Evolutionary conservation across 2,888 invertebrate genomes (phyloP).

Genomic region (Tigriopus californicus): DNA sequence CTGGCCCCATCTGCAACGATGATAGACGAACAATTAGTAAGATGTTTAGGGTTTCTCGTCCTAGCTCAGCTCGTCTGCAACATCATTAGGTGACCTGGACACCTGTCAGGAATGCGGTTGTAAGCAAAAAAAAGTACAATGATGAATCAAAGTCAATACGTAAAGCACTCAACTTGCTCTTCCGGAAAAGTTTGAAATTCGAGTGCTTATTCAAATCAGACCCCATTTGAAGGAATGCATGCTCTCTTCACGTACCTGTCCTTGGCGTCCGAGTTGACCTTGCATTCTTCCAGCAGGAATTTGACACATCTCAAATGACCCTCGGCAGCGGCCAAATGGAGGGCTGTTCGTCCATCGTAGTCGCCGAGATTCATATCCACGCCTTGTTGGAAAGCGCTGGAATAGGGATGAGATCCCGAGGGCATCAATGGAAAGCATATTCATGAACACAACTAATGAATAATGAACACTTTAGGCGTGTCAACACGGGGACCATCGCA

Average conservation of each 20-base stretch:
- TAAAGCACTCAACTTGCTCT: too few relatives aligned
- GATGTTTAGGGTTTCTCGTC: too few relatives aligned
- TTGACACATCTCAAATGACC: conserved; percentile 75
- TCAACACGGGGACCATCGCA: background rate
- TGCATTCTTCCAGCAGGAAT: conserved; percentile 38
- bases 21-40: too few relatives aligned
- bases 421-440: background rate
- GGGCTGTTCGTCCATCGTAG: conserved; percentile 42
- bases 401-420: background rate
- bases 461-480: background rate
- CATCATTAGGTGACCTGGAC: too few relatives aligned
- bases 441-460: too few relatives aligned
- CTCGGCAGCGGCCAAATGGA: conserved; percentile 86
- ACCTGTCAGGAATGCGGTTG: too few relatives aligned
- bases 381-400: conserved; percentile 11
- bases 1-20: background rate
- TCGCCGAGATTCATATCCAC: conserved; percentile 17
- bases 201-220: background rate
- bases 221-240: background rate
- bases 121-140: too few relatives aligned
- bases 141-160: too few relatives aligned
- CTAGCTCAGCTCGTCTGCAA: too few relatives aligned
- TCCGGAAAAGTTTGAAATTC: too few relatives aligned
- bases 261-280: conserved; percentile 3
- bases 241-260: background rate